Evolutionary conservation across 53 echinoderm and acorn worm genomes (phyloP), one percentile per base, ranked within the genome.

Genomic region (Holothuria scabra): DNA sequence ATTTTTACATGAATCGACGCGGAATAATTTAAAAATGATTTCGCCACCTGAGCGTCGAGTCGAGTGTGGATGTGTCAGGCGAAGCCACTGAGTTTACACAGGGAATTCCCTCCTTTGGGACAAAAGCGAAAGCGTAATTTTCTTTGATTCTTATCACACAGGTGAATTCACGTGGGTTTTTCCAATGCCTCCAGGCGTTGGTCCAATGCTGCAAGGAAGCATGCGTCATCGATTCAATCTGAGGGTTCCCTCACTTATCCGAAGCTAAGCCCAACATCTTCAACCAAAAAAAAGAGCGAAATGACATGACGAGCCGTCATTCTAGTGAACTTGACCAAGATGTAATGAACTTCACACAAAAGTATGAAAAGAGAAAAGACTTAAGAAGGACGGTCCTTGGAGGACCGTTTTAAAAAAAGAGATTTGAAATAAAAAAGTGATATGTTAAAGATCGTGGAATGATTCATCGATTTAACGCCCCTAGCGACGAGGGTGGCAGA

Each of bases 11-110:
- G 69, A 69, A 69, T 37, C 38, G 69, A 69, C 20, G 69, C 69
- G 69, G 38, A 69, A 69, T 69, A 41, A 69, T 69, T 69, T 69
- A 41, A 69, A 69, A 69, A 69, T 69, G 69, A 69, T 69, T 69
- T 69, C 38, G 69, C 34, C 52, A 33, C 69, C 38, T 69, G 31
- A 69, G 38, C 35, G 38, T 37, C 34, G 35, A 38, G 69, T 41
- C 21, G 18, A 13, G 69, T n/a, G 20, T 23, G 69, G 69, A 33
- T 41, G 69, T 37, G 69, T 34, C 69, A 69, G 69, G 38, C 69
- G 37, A 69, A 35, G 22, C 38, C 38, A 28, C 30, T 9, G 26
- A 12, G 26, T 64, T 64, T 64, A 30, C 38, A 11, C 35, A 69
- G 69, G 69, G 69, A 69, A 69, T 69, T 69, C 69, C 69, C 38